Percentiles rank a stretch among this genome's conserved stretches.
Conservation (phyloP, 2,797 vertebrate genomes). For the Gobio occitaniae region DNA sequence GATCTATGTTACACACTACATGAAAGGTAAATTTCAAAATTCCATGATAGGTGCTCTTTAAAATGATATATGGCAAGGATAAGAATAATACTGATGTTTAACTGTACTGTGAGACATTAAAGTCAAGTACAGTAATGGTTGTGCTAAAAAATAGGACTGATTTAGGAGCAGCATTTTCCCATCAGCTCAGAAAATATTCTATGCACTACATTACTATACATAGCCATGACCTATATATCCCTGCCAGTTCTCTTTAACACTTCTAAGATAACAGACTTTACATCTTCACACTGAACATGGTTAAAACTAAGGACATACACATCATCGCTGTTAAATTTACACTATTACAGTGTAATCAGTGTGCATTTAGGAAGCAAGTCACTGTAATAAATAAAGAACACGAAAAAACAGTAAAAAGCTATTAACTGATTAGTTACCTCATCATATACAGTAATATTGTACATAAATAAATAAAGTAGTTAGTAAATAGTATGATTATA, state of each 20-base stretch:
- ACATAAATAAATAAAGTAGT: background rate
- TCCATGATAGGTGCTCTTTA: no score
- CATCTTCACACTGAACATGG: background rate
- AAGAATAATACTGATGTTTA: background rate
- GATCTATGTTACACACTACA: no score
- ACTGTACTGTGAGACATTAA: background rate
- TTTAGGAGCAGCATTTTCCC: background rate
- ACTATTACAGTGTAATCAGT: no score
- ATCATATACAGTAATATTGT: background rate
- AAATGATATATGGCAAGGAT: background rate
- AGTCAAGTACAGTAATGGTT: background rate
- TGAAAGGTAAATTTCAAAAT: no score
- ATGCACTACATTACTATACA: slow-evolving; percentile 33
- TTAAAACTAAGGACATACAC: background rate
- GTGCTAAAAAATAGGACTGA: background rate
- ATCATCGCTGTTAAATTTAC: background rate
- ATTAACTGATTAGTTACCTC: background rate
- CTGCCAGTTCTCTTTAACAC: background rate
- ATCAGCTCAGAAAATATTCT: slow-evolving; percentile 10
- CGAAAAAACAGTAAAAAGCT: background rate
- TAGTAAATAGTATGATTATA: background rate
- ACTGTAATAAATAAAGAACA: background rate
- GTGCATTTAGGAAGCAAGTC: no score
- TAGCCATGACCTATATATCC: slow-evolving; percentile 14
- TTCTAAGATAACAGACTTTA: slow-evolving; percentile 2